Base-by-base conservation (phyloP, 1,140 invertebrate species). In the Arion vulgaris region DNA sequence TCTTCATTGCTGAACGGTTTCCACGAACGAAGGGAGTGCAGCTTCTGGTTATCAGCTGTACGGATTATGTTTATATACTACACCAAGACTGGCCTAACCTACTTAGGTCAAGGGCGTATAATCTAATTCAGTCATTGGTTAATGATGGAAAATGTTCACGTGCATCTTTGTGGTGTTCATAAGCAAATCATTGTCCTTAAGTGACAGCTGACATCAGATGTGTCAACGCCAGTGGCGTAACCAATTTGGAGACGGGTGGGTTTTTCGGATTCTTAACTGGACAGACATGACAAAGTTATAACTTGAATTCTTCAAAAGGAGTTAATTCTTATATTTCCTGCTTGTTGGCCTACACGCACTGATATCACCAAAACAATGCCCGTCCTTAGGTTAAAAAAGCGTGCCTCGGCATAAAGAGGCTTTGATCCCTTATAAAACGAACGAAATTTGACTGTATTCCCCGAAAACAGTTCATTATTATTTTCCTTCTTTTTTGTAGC, bases 91-190 rank as follows among this genome's bases (percentile, higher is more conserved):
- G 15, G 34, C 38, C 32, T 36, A 17, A 32, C 68, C 9, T 39
- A 5, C 17, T 71, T 32, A 4, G 68, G 68, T 39, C 68, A 71
- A 71, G 38, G 68, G 4, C 34, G 15, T 34, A 32, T 39, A n/a
- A 34, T 71, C 9, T 36, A 71, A 19, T 13, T 13, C 1, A 11
- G 9, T 72, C 36, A 75, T 75, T 75, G 73, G 73, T 49, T 51
- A 75, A 75, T 32, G 32, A 53, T 5, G 73, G 4, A 11, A 71
- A 74, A 39, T 74, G 73, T n/a, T 32, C 73, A 75, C 73, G 73
- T 75, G 73, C 73, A 53, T 41, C 9, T 7, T 39, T 11, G n/a
- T 5, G 62, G n/a, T 1, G 28, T 66, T 57, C 2, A 57, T n/a
- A 28, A 0, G 7, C 4, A 17, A 32, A 9, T 5, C 62, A 23